Base-by-base conservation (phyloP, 2,797 vertebrate genomes). In the Pipistrellus pipistrellus region DNA sequence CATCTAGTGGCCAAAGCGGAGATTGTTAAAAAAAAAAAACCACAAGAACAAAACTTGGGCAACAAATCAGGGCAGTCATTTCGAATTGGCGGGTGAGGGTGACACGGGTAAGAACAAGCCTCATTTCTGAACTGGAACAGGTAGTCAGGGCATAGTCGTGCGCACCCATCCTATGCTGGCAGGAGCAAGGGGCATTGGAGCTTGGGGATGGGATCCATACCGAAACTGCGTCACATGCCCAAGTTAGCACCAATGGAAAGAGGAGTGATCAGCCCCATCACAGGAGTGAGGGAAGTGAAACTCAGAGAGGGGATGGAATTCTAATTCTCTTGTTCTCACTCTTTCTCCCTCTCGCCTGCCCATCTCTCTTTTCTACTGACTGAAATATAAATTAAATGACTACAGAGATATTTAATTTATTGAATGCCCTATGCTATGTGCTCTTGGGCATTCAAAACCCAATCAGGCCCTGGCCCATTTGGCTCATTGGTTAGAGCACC, bases 1-100 rank as follows among this genome's bases (percentile, higher is more conserved):
- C 97, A 97, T 96, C 97, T 97, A 95, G 96, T 96, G 98, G 96
- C 55, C 62, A 95, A 32, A 84, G 8, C 8, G 8, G 68, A 88
- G 23, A 21, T 5, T 73, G 41, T 62, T 62, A 51, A 73, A 64
- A 55, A 81, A 81, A 3, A 85, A 72, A n/a, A 48, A 51, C 73
- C 64, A 55, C 73, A 81, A 85, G 66, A n/a, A 35, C n/a, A 48
- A 48, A 55, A 23, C 2, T 8, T 48, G 17, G 9, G 59, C 20
- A n/a, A 48, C 68, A 77, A 38, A 38, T 15, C 11, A 21, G 27
- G 25, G 12, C 17, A 23, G 27, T 21, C 27, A 3, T 30, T 51
- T 44, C 21, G 17, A 3, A 57, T 30, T 32, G 30, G 38, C 20
- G 25, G 71, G 53, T 48, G 25, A 80, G 23, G 6, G 41, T 25